These are phyloP conservation scores for Synaphobranchus kaupii DNA, from an alignment of 2,797 vertebrate species.

Conservation along the genomic window DNA sequence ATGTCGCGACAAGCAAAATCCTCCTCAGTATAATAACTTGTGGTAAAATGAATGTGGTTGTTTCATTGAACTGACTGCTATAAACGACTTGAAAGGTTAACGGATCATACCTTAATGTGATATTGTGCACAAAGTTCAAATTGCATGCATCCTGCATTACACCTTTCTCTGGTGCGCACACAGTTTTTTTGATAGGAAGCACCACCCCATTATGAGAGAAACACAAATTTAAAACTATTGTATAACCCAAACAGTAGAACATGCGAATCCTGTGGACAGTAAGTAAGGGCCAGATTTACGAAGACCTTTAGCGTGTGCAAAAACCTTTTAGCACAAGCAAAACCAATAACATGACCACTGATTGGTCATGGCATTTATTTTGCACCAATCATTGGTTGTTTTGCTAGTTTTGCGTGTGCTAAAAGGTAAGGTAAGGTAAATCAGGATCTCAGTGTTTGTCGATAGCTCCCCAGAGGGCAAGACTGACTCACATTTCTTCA, in stretches of 20 bases:
- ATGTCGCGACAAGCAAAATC: not conserved
- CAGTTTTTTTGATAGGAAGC: not conserved
- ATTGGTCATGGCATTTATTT: too few species aligned
- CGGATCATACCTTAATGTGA: not conserved
- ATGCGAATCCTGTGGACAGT: not conserved
- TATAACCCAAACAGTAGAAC: not conserved
- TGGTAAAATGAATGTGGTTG: not conserved
- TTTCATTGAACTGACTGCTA: too few species aligned
- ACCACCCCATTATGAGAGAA: not conserved
- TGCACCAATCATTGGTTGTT: too few species aligned
- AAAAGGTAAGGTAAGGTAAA: too few species aligned
- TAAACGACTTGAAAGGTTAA: too few species aligned
- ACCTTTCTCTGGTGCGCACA: not conserved
- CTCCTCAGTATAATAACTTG: not conserved
- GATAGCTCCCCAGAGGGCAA: not conserved
- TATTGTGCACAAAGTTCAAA: not conserved
- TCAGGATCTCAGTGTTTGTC: not conserved
- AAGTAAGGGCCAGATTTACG: too few species aligned
- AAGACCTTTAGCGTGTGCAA: too few species aligned
- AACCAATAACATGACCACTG: too few species aligned
- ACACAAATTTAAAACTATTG: not conserved
- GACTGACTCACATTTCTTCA: conserved; percentile 70
- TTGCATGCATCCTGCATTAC: not conserved
- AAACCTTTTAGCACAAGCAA: too few species aligned
- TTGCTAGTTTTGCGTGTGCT: too few species aligned